phyloP scores from a whole-genome alignment of 2,797 vertebrate species.

The Chrosomus eos region DNA sequence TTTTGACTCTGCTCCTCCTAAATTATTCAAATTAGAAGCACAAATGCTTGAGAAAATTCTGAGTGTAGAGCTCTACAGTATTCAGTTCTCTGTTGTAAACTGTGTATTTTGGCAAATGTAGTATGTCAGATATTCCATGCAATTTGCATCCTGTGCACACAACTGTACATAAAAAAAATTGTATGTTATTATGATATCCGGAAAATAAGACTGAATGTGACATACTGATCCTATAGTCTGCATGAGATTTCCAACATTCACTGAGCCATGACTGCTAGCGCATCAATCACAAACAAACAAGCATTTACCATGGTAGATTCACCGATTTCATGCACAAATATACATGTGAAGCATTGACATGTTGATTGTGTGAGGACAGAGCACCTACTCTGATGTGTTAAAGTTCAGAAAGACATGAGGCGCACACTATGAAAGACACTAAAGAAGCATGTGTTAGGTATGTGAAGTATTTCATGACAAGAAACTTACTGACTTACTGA shows the following conservation, averaged over 20 bases:
- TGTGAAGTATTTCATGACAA: conserved; percentile 68
- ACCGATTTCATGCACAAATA: conserved; percentile 1
- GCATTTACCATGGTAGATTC: conserved; percentile 16
- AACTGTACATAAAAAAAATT: neutral
- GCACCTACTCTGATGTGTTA: neutral
- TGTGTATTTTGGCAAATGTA: neutral
- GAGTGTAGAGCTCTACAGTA: neutral
- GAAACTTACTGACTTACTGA: conserved; percentile 74
- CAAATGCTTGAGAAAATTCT: neutral
- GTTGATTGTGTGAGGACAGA: neutral
- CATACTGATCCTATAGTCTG: neutral
- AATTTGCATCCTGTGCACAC: neutral
- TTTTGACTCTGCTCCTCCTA: no score
- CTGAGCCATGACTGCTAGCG: neutral
- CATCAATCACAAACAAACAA: conserved; percentile 21
- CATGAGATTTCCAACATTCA: neutral
- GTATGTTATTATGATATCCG: neutral
- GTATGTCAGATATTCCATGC: neutral
- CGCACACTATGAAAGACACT: neutral
- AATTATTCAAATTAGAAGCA: neutral
- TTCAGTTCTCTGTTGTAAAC: neutral
- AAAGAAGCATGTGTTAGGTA: conserved; percentile 30
- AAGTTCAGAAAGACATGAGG: neutral
- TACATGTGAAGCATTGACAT: neutral
- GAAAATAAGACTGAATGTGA: neutral